Evolutionary conservation across 2,113 vertebrate species (phyloP), one percentile per base, ranked within the genome.

Genomic region (Circaetus cinerascens): DNA sequence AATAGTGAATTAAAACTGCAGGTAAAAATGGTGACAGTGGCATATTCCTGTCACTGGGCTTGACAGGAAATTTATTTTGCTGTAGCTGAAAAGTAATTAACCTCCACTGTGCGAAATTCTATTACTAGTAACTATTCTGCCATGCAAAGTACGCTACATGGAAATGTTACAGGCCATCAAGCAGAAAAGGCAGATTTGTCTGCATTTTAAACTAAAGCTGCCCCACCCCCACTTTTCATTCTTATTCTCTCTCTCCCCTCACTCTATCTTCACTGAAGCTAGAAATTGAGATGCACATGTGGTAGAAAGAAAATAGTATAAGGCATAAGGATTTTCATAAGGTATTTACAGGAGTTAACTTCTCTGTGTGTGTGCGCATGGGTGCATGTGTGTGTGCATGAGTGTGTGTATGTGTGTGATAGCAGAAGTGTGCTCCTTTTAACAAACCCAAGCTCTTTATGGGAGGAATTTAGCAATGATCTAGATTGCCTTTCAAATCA

Each of bases 161-260:
- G 98, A 99, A 99, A 99, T 99, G 99, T 99, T 99, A 99, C 98
- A 99, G 98, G 98, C 98, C 98, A 98, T 98, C 98, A 98, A 99
- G 99, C 99, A 99, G 98, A 99, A 99, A 98, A 98, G 94, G 98
- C 97, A 97, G 98, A 98, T 98, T 98, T 98, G 98, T 99, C 99
- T 99, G 99, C 98, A 99, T 99, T 99, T 99, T 99, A 99, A 99
- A 99, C 98, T 98, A 98, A 98, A 99, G 97, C 98, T 98, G 96
- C 97, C 97, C 97, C 98, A 60, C 96, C 95, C 90, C 96, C 55
- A n/a, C 38, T 77, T 93, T 73, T 43, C 69, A 69, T 95, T 85
- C 90, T 96, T 86, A 86, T 94, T 95, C 73, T 68, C 10, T 93
- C 53, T 80, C 84, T 79, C 19, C 80, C 41, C 19, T 84, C 78